phyloP scores from a whole-genome alignment of 2,113 vertebrate genomes.

The Alethe diademata region DNA sequence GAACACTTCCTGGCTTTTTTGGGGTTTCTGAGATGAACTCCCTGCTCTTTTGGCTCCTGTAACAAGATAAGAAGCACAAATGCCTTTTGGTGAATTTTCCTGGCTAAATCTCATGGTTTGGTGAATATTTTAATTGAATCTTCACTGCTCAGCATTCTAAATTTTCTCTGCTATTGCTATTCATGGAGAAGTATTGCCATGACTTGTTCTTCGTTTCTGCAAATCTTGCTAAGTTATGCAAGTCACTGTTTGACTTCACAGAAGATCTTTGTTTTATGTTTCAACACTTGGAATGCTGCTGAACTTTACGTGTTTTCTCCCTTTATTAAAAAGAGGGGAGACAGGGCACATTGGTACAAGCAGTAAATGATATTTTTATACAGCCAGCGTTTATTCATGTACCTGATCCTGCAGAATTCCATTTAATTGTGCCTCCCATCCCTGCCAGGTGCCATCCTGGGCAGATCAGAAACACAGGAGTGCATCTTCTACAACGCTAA shows the following conservation, averaged over 20 bases:
- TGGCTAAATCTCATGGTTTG: not conserved
- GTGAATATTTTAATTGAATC: not conserved
- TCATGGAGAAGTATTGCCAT: not conserved
- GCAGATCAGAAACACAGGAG: conserved; percentile 94
- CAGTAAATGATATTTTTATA: not conserved
- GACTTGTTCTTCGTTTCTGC: not conserved
- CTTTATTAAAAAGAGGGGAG: not conserved
- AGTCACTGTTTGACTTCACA: not conserved
- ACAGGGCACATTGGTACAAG: not conserved
- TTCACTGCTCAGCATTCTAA: not conserved
- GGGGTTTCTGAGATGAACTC: not conserved
- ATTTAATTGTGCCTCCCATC: not conserved
- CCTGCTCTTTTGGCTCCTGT: not conserved
- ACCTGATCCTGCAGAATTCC: not conserved
- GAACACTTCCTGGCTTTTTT: not conserved
- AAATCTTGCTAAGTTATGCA: not conserved
- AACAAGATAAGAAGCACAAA: not conserved
- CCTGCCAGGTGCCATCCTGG: conserved; percentile 90
- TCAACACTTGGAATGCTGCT: not conserved
- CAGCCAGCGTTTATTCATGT: fast-evolving
- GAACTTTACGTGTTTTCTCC: not conserved
- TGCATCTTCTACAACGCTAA: conserved; percentile 94
- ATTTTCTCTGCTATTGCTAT: not conserved
- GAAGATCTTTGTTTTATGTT: not conserved
- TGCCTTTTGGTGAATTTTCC: not conserved